Evolutionary conservation across 1,140 invertebrate species (phyloP), one percentile per base, ranked within the genome.

Genomic region (Caenorhabditis inopinata): DNA sequence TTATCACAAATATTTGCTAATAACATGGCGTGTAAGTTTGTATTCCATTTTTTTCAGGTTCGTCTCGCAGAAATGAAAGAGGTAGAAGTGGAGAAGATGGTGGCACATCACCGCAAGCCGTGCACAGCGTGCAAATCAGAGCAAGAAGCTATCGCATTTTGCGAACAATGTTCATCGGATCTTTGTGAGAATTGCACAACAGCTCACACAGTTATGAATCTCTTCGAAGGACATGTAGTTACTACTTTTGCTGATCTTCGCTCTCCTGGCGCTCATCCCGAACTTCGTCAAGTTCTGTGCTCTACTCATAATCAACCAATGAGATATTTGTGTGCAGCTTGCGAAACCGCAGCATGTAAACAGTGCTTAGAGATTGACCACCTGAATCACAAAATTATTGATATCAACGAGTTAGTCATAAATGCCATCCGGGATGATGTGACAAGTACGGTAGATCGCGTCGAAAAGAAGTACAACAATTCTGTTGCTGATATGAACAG

Each of bases 141-240:
- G 48, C 82, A 95, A 89, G 92, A 93, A 86, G 95, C 95, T 16
- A 93, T 96, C 16, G 95, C 95, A 16, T 92, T 94, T 78, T 83
- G 82, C 23, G 53, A 74, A 3, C 82, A 83, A 53, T 83, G 82
- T 48, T 51, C 76, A 7, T 51, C 80, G 14, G 82, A 80, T 42
- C 80, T 97, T 16, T 96, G 95, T 90, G 92, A 93, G 23, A 94
- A 95, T 88, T 97, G 95, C 90, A 94, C 96, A 82, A 94, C 93
- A 29, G 95, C 95, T 53, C 95, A 97, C 89, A 93, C 95, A 88
- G 91, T 90, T 81, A 96, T 97, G 95, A 73, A 79, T 14, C 79
- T 85, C 45, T 85, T 85, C 27, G 82, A 85, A 23, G 84, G 84
- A 6, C 84, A 85, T 49, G 53, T 79, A 21, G 84, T 85, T 5